A percentile compares a stretch with the other conserved stretches of the same genome.
Conservation (phyloP, 2,888 invertebrate species). For the Liopterus haemorrhoidalis region DNA sequence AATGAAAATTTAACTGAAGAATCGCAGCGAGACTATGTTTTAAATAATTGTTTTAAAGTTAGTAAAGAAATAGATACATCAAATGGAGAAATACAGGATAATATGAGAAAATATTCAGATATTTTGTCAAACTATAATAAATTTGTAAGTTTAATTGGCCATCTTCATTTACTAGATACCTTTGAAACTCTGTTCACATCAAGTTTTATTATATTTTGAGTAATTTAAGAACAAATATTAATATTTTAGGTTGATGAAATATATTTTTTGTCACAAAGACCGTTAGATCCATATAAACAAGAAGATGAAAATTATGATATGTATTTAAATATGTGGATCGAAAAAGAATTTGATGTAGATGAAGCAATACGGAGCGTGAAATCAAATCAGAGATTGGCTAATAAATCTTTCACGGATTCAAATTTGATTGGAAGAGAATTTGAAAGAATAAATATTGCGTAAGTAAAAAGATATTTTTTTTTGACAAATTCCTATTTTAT, state of each 20-base stretch:
- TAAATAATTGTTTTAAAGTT: too few species aligned
- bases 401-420: constrained; percentile 2
- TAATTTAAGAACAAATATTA: constrained; percentile 1
- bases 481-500: too few species aligned
- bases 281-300: constrained; percentile 11
- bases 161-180: background rate
- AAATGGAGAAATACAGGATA: constrained; percentile 13
- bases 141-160: constrained; percentile 1
- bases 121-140: constrained; percentile 9
- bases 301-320: constrained; percentile 11
- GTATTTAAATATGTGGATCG: constrained; percentile 15
- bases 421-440: constrained; percentile 12
- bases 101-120: constrained; percentile 6
- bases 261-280: constrained; percentile 15
- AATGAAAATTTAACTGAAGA: constrained; percentile 10
- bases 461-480: constrained; percentile 7
- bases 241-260: constrained; percentile 5
- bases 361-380: too few species aligned
- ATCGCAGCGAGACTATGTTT: constrained; percentile 7
- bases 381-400: too few species aligned
- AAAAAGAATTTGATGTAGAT: constrained; percentile 12
- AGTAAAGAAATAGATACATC: constrained; percentile 6
- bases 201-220: background rate
- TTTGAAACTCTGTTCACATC: background rate
- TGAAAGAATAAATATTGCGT: constrained; percentile 13